phyloP scores from a whole-genome alignment of 2,797 vertebrate species.

The Coregonus sp. region DNA sequence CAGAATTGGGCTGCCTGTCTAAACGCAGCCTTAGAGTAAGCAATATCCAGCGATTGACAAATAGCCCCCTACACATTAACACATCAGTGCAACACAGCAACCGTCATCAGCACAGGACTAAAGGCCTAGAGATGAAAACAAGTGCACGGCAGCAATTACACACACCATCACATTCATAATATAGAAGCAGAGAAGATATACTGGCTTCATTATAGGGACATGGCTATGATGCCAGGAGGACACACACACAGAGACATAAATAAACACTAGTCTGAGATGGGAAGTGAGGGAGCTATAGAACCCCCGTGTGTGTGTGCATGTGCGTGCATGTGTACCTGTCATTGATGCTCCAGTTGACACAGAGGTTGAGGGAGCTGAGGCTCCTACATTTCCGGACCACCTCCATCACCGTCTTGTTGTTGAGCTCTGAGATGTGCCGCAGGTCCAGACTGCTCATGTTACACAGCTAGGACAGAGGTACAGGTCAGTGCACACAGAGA shows the following conservation, averaged over 20 bases:
- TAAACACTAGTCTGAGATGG: not conserved
- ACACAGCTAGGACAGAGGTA: constrained; percentile 76
- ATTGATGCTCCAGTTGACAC: constrained; percentile 98
- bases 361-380: constrained; percentile 95
- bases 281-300: not conserved
- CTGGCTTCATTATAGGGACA: not conserved
- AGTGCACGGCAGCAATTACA: not conserved
- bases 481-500: constrained; percentile 14
- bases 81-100: not conserved
- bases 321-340: constrained; percentile 81
- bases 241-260: no score
- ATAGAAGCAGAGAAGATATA: not conserved
- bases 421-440: constrained; percentile 96
- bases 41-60: not conserved
- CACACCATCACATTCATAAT: constrained; percentile 4
- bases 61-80: not conserved
- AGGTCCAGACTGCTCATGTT: constrained; percentile 92
- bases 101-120: not conserved
- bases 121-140: not conserved
- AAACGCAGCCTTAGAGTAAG: not conserved
- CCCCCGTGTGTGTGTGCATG: no score
- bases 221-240: no score
- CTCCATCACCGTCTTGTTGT: constrained; percentile 98
- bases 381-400: constrained; percentile 94
- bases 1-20: no score